phyloP scores from a whole-genome alignment of 2,797 vertebrate genomes.

The Sebastes paucispinis region DNA sequence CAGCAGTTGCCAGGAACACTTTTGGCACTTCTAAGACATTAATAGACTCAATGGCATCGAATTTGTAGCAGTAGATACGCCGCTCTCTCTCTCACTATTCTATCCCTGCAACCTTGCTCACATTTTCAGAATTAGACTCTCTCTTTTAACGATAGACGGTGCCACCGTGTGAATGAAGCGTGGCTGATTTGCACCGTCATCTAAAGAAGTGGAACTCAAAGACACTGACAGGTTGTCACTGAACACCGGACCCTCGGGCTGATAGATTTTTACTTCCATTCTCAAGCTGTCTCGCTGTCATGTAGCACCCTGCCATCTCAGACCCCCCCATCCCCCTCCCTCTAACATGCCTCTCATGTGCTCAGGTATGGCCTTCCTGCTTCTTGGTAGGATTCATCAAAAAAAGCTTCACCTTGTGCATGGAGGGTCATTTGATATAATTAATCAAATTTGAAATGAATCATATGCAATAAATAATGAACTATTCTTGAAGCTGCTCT shows the following conservation, averaged over 20 bases:
- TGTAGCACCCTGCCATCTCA: slow-evolving; percentile 38
- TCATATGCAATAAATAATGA: not conserved
- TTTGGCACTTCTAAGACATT: slow-evolving; percentile 21
- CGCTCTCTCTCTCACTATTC: not conserved
- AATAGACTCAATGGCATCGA: slow-evolving; percentile 16
- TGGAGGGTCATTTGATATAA: slow-evolving; percentile 1
- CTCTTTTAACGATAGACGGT: slow-evolving; percentile 44
- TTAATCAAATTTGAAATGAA: not conserved
- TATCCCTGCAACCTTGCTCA: slow-evolving; percentile 17
- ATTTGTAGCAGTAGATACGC: not conserved
- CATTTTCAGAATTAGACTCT: slow-evolving; percentile 44
- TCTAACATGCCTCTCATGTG: slow-evolving; percentile 16
- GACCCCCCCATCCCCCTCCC: not conserved
- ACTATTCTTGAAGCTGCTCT: not conserved
- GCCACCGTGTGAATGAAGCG: slow-evolving; percentile 45
- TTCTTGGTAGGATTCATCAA: slow-evolving; percentile 5
- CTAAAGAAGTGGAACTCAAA: slow-evolving; percentile 37
- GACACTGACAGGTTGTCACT: slow-evolving; percentile 61
- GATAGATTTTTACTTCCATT: slow-evolving; percentile 51
- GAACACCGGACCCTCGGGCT: slow-evolving; percentile 56
- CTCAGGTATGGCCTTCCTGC: slow-evolving; percentile 43
- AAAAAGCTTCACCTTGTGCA: slow-evolving; percentile 2
- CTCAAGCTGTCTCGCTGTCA: slow-evolving; percentile 47
- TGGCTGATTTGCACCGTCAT: slow-evolving; percentile 51
- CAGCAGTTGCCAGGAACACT: slow-evolving; percentile 9